Base-by-base conservation (phyloP, 2,888 invertebrate species). In the Catocala nupta region DNA sequence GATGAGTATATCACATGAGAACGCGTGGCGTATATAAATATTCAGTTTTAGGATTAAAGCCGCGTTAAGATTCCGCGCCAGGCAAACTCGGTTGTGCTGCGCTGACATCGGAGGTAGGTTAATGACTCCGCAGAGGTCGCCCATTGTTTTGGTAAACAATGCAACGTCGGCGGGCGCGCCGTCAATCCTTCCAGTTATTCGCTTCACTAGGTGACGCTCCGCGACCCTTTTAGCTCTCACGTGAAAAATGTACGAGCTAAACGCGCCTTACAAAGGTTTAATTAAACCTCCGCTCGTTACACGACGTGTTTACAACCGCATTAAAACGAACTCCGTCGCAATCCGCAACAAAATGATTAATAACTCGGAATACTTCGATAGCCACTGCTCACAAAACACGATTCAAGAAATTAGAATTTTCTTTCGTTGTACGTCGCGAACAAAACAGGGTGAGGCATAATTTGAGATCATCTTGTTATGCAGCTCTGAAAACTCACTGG, bases 141-240 rank as follows among this genome's bases (percentile, higher is more conserved):
- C 93, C 85, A 93, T 94, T 94, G 94, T 94, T 92, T 89, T 89
- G 84, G 87, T 89, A 91, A 93, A 94, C 94, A 94, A 94, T 94
- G 89, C 91, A 81, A 75, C 77, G 78, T 70, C 84, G 85, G 81
- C 84, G 81, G 83, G 85, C 81, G 81, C 78, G 81, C 84, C 90
- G 88, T 88, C 91, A 89, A 89, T 91, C 89, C 90, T 89, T 81
- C 84, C 84, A 88, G 89, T 87, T 88, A 89, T 87, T 86, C 87
- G 89, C 86, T 85, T 88, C 86, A 88, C 87, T 89, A 88, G 87
- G 85, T 88, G 89, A 90, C 87, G 87, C 79, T 80, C 61, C 77
- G 70, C 83, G 84, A 87, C 87, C 88, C 88, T 89, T 88, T 88
- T 87, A 85, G 70, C 81, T 84, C 78, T 82, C 76, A 83, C 81